Evolutionary conservation across 2,113 vertebrate genomes (phyloP).

Genomic region (Zapus hudsonius): DNA sequence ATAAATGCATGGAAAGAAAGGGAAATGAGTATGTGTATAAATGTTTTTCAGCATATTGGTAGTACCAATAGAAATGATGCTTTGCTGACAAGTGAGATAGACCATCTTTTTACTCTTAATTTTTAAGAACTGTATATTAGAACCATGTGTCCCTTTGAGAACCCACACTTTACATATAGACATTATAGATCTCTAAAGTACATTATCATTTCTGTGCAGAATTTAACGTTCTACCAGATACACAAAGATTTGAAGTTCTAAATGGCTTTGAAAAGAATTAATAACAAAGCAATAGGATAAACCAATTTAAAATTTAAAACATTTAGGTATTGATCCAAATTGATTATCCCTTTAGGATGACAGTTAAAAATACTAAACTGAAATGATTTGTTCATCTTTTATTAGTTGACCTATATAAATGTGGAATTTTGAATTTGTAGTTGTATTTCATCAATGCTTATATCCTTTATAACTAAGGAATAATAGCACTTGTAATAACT

Average conservation of each 20-base stretch:
- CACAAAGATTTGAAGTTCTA: conserved; percentile 29
- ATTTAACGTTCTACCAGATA: conserved; percentile 30
- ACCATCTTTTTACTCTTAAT: not conserved
- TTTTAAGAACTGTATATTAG: not conserved
- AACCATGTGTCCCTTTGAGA: not conserved
- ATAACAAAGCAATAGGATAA: not conserved
- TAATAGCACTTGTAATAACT: not conserved
- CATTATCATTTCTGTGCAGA: not conserved
- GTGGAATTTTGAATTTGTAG: not conserved
- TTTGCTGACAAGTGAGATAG: conserved; percentile 14
- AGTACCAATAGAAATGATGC: not conserved
- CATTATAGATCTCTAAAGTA: not conserved
- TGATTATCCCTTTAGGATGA: not conserved
- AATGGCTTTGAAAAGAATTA: not conserved
- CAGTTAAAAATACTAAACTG: not conserved
- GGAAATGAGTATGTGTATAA: not conserved
- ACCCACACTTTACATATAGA: not conserved
- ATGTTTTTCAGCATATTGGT: not conserved
- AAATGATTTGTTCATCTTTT: conserved; percentile 15
- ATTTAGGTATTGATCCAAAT: not conserved
- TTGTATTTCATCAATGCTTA: not conserved
- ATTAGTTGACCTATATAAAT: not conserved
- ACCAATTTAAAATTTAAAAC: not conserved
- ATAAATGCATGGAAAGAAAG: not conserved
- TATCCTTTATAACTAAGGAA: not conserved